A percentile compares a stretch with the other conserved stretches of the same genome.
Evolutionary conservation across 2,113 vertebrate genomes (phyloP).

Genomic region (Platichthys flesus): DNA sequence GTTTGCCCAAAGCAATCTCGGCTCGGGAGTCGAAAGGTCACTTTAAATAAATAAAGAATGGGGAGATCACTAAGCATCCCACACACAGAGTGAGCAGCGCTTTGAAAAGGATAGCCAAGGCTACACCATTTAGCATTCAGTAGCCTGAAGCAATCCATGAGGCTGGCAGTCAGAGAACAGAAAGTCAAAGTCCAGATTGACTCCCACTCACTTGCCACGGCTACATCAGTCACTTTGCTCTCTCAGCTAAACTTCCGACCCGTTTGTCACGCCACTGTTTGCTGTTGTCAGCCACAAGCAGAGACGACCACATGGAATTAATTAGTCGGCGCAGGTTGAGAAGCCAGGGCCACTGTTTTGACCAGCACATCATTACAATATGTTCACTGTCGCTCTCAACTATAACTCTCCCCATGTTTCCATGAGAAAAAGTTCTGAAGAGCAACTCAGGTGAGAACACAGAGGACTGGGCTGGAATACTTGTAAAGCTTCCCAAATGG

Average conservation of each 20-base stretch:
- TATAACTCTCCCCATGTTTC: constrained; percentile 32
- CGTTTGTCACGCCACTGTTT: constrained; percentile 44
- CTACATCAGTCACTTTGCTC: constrained; percentile 65
- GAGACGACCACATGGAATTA: constrained; percentile 25
- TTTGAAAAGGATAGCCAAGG: constrained; percentile 73
- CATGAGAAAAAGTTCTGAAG: constrained; percentile 9
- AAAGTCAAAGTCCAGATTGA: constrained; percentile 69
- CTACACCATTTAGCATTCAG: constrained; percentile 73
- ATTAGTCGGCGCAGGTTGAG: constrained; percentile 42
- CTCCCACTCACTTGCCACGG: constrained; percentile 78
- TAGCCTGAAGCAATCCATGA: constrained; percentile 70
- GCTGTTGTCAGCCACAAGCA: constrained; percentile 29
- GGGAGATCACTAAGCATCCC: constrained; percentile 76
- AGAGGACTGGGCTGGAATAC: constrained; percentile 18
- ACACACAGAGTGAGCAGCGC: constrained; percentile 67
- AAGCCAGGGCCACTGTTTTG: constrained; percentile 4
- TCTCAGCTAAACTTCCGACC: constrained; percentile 45
- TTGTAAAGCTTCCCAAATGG: constrained; percentile 18
- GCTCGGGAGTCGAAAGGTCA: constrained; percentile 76
- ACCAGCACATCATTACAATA: constrained; percentile 23
- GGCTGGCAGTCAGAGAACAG: constrained; percentile 70
- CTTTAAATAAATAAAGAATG: constrained; percentile 83
- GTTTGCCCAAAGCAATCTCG: constrained; percentile 73
- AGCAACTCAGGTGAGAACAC: constrained; percentile 16
- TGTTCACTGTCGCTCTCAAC: constrained; percentile 18